Conservation (phyloP, 1,140 invertebrate species). For the Pristionchus pacificus region DNA sequence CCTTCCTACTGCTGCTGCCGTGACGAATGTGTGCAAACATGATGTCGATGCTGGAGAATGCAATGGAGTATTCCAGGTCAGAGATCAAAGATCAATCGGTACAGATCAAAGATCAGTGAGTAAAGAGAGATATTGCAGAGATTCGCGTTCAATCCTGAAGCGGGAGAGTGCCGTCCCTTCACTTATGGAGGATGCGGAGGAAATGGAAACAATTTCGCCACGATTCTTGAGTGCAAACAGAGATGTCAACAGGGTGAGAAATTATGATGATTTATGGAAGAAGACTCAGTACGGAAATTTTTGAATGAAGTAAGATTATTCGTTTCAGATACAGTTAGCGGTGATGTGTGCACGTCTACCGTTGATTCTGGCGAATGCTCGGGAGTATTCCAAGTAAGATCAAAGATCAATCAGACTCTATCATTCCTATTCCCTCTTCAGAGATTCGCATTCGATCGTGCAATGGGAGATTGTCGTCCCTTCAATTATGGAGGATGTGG, state of each 20-base stretch:
- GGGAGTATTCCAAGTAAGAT: conserved; percentile 31
- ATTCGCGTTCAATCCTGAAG: conserved; percentile 45
- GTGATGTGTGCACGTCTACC: conserved; percentile 26
- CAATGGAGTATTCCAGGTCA: conserved; percentile 42
- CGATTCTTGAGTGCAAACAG: conserved; percentile 32
- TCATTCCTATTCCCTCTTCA: no score
- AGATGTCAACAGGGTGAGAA: conserved; percentile 28
- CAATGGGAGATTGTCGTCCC: conserved; percentile 33
- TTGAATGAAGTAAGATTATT: background rate
- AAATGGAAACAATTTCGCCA: conserved; percentile 46
- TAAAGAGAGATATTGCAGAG: no score
- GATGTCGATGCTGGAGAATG: conserved; percentile 49
- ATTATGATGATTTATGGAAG: background rate
- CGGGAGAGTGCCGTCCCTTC: conserved; percentile 44
- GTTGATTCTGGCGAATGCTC: conserved; percentile 39
- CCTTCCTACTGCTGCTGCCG: conserved; percentile 20
- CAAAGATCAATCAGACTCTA: no score
- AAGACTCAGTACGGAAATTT: background rate
- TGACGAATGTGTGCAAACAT: conserved; percentile 43
- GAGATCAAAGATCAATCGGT: no score
- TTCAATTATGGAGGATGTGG: conserved; percentile 44
- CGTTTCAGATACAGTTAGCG: background rate
- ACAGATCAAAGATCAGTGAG: no score
- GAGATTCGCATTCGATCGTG: conserved; percentile 35
- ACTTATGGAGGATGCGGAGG: conserved; percentile 52